Evolutionary conservation across 2,888 invertebrate genomes (phyloP).

Genomic region (Odontothrips loti): DNA sequence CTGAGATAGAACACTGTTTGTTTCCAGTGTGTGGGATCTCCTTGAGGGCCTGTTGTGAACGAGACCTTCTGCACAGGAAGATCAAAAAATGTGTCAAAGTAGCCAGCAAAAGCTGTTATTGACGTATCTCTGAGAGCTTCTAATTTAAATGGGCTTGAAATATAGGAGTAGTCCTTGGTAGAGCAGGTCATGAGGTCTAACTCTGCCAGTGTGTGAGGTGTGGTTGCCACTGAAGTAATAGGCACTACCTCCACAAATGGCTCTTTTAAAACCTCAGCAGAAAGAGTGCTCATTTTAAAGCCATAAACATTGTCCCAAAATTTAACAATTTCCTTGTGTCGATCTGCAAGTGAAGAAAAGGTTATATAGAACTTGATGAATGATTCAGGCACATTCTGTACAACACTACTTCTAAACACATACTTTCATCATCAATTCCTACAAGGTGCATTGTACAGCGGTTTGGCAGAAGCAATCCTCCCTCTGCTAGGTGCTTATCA

Average conservation of each 20-base stretch:
- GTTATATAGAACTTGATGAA: slow-evolving; percentile 23
- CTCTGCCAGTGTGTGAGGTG: slow-evolving; percentile 60
- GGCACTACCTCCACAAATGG: slow-evolving; percentile 65
- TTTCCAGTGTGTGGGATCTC: slow-evolving; percentile 85
- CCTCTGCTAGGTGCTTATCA: slow-evolving; percentile 70
- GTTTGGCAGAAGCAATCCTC: slow-evolving; percentile 78
- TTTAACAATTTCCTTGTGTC: slow-evolving; percentile 66
- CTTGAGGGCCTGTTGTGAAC: slow-evolving; percentile 75
- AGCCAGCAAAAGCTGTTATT: slow-evolving; percentile 80
- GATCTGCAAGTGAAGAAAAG: slow-evolving; percentile 49
- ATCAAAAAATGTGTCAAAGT: slow-evolving; percentile 86
- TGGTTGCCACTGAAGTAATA: slow-evolving; percentile 61
- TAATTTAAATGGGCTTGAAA: slow-evolving; percentile 43
- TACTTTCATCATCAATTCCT: slow-evolving; percentile 70
- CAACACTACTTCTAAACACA: slow-evolving; percentile 35
- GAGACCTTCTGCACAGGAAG: slow-evolving; percentile 56
- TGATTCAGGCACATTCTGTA: not conserved
- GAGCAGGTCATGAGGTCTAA: slow-evolving; percentile 71
- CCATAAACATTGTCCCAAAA: slow-evolving; percentile 95
- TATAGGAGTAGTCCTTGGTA: slow-evolving; percentile 52
- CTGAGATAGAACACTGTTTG: slow-evolving; percentile 85
- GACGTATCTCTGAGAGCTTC: slow-evolving; percentile 58
- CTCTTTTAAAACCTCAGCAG: slow-evolving; percentile 74
- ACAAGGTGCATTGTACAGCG: slow-evolving; percentile 75
- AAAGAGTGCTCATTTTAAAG: slow-evolving; percentile 89